Conservation (phyloP, 1,140 invertebrate genomes). For the Pseudomyrmex concolor region DNA sequence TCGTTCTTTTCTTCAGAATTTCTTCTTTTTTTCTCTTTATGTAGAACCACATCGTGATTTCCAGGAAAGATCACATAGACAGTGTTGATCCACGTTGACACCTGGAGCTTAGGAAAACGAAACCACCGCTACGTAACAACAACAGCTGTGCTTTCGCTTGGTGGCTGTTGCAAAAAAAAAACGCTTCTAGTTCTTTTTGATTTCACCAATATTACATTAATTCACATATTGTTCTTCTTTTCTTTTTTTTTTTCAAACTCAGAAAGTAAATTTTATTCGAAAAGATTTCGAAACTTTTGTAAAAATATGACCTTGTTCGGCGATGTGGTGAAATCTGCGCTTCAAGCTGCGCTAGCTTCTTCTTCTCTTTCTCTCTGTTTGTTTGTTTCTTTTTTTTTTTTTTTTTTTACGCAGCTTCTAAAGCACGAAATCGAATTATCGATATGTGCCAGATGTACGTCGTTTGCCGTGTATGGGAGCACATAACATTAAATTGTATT, state of each 20-base stretch:
- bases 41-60: slow-evolving; percentile 37
- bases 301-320: background rate
- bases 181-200: slow-evolving; percentile 15
- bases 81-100: slow-evolving; percentile 25
- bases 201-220: background rate
- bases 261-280: background rate
- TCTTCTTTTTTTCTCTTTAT: slow-evolving; percentile 23
- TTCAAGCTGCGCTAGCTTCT: slow-evolving; percentile 19
- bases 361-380: slow-evolving; percentile 19
- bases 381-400: background rate
- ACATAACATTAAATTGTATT: slow-evolving; percentile 66
- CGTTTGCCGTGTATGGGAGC: slow-evolving; percentile 44
- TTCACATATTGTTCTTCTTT: background rate
- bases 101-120: slow-evolving; percentile 73
- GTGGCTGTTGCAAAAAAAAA: background rate
- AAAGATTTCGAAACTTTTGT: too few species aligned
- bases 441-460: background rate
- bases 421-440: background rate
- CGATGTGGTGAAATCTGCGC: background rate
- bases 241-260: background rate
- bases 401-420: slow-evolving; percentile 2
- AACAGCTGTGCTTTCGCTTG: slow-evolving; percentile 80
- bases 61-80: background rate
- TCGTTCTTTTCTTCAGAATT: slow-evolving; percentile 36
- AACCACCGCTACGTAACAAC: slow-evolving; percentile 70